Percentiles rank a stretch among this genome's conserved stretches.
phyloP scores from a whole-genome alignment of 1,140 invertebrate genomes.

The Ostrea edulis region DNA sequence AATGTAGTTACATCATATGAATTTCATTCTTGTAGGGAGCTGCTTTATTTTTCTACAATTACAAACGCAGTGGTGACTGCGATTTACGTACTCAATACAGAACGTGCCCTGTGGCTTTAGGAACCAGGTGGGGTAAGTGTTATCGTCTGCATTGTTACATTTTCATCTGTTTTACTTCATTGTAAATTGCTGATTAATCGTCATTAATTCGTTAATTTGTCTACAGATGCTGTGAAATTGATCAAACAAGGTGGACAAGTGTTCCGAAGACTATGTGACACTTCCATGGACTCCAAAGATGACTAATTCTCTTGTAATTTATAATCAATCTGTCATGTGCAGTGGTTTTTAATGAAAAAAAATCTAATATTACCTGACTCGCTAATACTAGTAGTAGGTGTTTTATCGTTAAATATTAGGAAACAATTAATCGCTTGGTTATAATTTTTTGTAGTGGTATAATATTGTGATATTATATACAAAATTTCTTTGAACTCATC shows the following conservation, averaged over 20 bases:
- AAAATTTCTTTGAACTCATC: too few species aligned
- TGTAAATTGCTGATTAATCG: neutral
- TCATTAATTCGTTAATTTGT: neutral
- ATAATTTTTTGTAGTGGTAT: too few species aligned
- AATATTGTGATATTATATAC: too few species aligned
- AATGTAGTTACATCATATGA: too few species aligned
- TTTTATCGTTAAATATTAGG: too few species aligned
- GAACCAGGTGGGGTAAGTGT: neutral
- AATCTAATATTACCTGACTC: too few species aligned
- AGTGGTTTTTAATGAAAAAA: too few species aligned
- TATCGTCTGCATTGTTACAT: too few species aligned
- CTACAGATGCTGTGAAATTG: neutral
- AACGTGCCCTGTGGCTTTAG: neutral
- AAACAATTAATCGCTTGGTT: too few species aligned
- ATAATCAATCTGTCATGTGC: neutral
- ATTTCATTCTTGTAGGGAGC: neutral
- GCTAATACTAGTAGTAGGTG: too few species aligned
- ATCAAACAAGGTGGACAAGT: constrained; percentile 3
- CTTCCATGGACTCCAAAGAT: neutral
- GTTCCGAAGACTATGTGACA: neutral
- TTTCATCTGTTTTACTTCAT: too few species aligned
- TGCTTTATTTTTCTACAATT: neutral
- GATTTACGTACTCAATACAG: constrained; percentile 1
- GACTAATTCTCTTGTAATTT: too few species aligned
- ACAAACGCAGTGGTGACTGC: neutral